Percentiles rank a stretch among this genome's conserved stretches.
Conservation (phyloP, 2,113 vertebrate species). For the Pomatostomus ruficeps region DNA sequence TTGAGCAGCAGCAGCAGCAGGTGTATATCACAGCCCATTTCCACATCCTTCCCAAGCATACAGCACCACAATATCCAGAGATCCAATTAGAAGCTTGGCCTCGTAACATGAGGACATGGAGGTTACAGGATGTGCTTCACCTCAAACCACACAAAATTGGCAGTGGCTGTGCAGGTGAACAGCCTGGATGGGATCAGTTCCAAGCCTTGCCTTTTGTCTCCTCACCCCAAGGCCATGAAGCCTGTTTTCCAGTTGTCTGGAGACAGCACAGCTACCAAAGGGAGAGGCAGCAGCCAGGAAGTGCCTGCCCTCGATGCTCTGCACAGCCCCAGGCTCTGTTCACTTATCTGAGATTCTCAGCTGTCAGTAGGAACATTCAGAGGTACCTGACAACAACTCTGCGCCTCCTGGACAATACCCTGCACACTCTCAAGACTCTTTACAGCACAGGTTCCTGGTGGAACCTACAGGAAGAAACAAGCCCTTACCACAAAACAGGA, state of each 20-base stretch:
- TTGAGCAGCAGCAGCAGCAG: not conserved
- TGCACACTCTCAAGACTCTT: not conserved
- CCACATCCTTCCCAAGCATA: not conserved
- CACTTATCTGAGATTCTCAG: not conserved
- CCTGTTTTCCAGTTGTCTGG: not conserved
- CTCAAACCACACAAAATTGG: not conserved
- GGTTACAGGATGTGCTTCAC: not conserved
- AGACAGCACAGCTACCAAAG: not conserved
- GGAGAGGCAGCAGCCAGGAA: not conserved
- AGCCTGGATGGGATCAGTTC: not conserved
- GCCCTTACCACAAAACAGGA: not conserved
- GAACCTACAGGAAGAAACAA: not conserved
- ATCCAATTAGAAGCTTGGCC: not conserved
- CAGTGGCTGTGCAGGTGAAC: not conserved
- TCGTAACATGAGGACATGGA: not conserved
- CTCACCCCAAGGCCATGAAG: not conserved
- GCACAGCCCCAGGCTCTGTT: not conserved
- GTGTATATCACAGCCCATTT: accelerated
- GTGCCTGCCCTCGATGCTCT: not conserved
- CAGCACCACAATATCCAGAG: not conserved
- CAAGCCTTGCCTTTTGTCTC: not conserved
- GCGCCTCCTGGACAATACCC: not conserved
- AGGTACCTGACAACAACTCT: not conserved
- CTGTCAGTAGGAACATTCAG: not conserved
- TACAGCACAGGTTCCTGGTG: not conserved